Percentiles rank a stretch among this genome's conserved stretches.
Evolutionary conservation across 2,797 vertebrate species (phyloP).

Genomic region (Danio albolineatus): DNA sequence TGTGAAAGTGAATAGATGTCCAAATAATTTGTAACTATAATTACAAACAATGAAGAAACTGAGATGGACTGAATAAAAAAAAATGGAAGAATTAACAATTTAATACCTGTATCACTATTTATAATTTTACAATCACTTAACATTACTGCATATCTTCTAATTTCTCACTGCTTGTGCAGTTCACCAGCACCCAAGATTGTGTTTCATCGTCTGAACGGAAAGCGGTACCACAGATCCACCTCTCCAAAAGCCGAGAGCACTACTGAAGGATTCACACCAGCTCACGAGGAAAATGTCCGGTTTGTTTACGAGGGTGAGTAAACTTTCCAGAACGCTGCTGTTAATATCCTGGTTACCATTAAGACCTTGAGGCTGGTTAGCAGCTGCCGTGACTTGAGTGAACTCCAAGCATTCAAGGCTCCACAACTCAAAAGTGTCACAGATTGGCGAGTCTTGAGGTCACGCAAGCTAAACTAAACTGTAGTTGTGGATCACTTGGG

Average conservation of each 20-base stretch:
- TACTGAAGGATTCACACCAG: conserved; percentile 87
- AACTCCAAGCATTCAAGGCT: not conserved
- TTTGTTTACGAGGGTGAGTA: conserved; percentile 93
- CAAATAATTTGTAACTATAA: no score
- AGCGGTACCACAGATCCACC: conserved; percentile 79
- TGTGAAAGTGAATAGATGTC: no score
- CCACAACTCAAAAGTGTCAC: not conserved
- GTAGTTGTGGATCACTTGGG: not conserved
- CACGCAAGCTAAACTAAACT: not conserved
- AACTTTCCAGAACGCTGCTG: not conserved
- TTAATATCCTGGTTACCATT: not conserved
- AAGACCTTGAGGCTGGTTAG: conserved; percentile 7
- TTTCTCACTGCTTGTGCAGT: conserved; percentile 42
- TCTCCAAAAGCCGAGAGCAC: conserved; percentile 71
- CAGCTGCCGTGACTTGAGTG: conserved; percentile 4
- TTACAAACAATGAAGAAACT: no score
- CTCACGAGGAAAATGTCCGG: conserved; percentile 94
- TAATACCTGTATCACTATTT: no score
- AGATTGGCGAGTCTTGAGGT: not conserved
- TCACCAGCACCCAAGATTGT: conserved; percentile 88
- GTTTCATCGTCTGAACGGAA: conserved; percentile 93
- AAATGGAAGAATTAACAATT: no score
- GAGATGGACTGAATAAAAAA: no score
- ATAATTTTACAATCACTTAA: no score
- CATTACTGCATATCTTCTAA: not conserved